phyloP scores from a whole-genome alignment of 2,888 invertebrate species.

The Andrena dorsata region DNA sequence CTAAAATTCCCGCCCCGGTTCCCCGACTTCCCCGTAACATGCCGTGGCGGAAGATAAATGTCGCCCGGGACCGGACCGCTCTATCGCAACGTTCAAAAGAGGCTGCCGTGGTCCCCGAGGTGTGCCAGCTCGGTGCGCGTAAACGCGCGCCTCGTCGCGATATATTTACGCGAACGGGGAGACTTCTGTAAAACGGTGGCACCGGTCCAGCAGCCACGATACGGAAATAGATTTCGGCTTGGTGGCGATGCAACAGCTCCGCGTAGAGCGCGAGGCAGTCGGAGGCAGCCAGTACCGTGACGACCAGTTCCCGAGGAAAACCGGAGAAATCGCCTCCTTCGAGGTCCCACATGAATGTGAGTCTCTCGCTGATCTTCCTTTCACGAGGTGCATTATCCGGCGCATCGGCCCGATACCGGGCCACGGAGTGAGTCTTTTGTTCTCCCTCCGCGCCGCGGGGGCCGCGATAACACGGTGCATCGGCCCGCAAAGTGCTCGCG shows the following conservation, averaged over 20 bases:
- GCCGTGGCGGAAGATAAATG: not conserved
- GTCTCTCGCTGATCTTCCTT: constrained; percentile 69
- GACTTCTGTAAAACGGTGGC: constrained; percentile 81
- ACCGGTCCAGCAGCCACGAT: constrained; percentile 80
- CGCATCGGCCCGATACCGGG: constrained; percentile 19
- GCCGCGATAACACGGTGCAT: constrained; percentile 41
- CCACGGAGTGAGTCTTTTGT: constrained; percentile 47
- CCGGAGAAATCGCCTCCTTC: constrained; percentile 73
- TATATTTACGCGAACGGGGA: constrained; percentile 84
- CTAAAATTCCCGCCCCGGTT: not conserved
- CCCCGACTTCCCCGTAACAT: not conserved
- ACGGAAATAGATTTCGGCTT: constrained; percentile 78
- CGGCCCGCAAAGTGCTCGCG: constrained; percentile 39
- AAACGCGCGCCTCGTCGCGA: constrained; percentile 62
- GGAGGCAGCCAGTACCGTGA: constrained; percentile 75
- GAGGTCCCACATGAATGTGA: constrained; percentile 81
- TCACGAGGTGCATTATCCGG: constrained; percentile 46
- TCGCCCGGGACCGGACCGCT: not conserved
- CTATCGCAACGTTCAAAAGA: constrained; percentile 17
- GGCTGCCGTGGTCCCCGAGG: not conserved
- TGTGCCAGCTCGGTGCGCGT: constrained; percentile 30
- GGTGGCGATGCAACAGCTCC: constrained; percentile 70
- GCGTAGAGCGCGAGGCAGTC: constrained; percentile 55
- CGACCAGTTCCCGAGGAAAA: constrained; percentile 77
- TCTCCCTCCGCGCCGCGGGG: constrained; percentile 1